phyloP scores from a whole-genome alignment of 2,113 vertebrate species.

The Silurus glanis region DNA sequence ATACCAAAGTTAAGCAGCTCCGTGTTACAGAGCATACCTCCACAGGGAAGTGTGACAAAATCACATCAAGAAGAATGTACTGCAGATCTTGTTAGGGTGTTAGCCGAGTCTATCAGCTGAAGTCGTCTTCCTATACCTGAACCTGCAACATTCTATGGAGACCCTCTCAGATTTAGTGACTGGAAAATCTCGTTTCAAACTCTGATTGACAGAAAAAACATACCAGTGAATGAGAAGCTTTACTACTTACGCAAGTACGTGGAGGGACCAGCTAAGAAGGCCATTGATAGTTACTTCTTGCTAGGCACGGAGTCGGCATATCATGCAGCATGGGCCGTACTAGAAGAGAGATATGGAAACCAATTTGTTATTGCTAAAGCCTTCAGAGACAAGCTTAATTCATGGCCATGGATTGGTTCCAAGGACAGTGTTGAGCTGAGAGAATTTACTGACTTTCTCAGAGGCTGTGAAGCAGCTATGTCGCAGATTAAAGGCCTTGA shows the following conservation, averaged over 20 bases:
- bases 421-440: slow-evolving; percentile 40
- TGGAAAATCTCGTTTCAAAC: slow-evolving; percentile 24
- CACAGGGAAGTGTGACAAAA: too few species aligned
- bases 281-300: slow-evolving; percentile 25
- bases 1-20: too few species aligned
- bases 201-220: slow-evolving; percentile 38
- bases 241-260: slow-evolving; percentile 48
- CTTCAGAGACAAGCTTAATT: slow-evolving; percentile 19
- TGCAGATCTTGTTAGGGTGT: too few species aligned
- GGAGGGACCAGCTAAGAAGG: slow-evolving; percentile 16
- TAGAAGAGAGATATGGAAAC: slow-evolving; percentile 38
- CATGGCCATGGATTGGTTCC: slow-evolving; percentile 43
- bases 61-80: too few species aligned
- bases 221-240: slow-evolving; percentile 38
- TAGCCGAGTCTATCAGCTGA: too few species aligned
- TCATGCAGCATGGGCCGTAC: slow-evolving; percentile 13
- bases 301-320: slow-evolving; percentile 15
- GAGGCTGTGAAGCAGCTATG: slow-evolving; percentile 36
- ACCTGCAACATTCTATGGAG: too few species aligned
- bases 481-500: slow-evolving; percentile 14
- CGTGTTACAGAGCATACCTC: too few species aligned
- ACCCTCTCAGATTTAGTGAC: too few species aligned
- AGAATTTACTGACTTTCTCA: slow-evolving; percentile 41
- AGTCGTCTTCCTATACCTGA: too few species aligned
- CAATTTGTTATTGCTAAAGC: slow-evolving; percentile 27